A percentile compares a stretch with the other conserved stretches of the same genome.
These are phyloP conservation scores for Stichodactyla mertensii DNA, from an alignment of 64 coral and sea anemone genomes.

Conservation along the genomic window DNA sequence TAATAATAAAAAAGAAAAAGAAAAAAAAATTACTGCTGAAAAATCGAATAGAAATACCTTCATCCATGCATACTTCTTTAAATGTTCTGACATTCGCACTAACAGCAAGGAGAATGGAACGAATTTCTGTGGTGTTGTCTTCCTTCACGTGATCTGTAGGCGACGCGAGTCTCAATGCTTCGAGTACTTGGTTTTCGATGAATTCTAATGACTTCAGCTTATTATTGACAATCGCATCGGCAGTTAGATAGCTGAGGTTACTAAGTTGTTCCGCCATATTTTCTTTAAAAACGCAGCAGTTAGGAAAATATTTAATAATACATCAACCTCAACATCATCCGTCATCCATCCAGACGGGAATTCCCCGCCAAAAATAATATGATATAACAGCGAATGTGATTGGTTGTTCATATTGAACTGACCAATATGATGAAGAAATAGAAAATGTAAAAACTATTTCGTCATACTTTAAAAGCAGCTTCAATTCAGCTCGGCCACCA, in stretches of 20 bases:
- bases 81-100: not conserved
- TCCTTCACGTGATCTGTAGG: not conserved
- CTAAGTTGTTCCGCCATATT: not conserved
- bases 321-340: not conserved
- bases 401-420: not conserved
- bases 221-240: not conserved
- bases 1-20: too few relatives aligned
- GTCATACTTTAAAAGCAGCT: not conserved
- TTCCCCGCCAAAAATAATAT: not conserved
- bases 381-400: not conserved
- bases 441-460: not conserved
- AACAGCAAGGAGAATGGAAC: not conserved
- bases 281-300: not conserved
- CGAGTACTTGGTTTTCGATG: not conserved
- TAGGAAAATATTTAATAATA: not conserved
- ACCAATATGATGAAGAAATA: not conserved
- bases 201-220: not conserved
- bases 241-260: not conserved
- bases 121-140: not conserved
- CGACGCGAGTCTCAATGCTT: not conserved
- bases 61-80: conserved; percentile 1
- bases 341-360: not conserved
- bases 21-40: too few relatives aligned
- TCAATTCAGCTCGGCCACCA: not conserved
- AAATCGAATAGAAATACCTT: not conserved